Percentiles rank a stretch among this genome's conserved stretches.
Conservation (phyloP, 2,888 invertebrate species). For the Malthinus seriepunctatus region DNA sequence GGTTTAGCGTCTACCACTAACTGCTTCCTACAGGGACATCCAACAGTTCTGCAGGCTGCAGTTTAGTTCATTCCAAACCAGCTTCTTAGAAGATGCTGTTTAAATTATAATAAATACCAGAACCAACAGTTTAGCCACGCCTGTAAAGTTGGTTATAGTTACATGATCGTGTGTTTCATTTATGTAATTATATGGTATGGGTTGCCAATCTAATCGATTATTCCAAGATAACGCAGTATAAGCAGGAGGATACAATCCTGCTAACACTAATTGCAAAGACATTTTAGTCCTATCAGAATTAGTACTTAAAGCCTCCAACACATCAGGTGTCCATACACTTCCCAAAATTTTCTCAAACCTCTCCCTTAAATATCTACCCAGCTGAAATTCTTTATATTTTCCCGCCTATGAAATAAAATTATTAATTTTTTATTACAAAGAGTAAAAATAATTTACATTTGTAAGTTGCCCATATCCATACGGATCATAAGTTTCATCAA, state of each 20-base stretch:
- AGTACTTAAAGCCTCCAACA: conserved; percentile 67
- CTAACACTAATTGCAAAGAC: no score
- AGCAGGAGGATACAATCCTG: conserved; percentile 69
- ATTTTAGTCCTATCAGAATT: conserved; percentile 71
- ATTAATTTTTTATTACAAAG: conserved; percentile 4
- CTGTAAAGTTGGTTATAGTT: background rate
- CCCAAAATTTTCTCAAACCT: conserved; percentile 65
- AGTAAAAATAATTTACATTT: conserved; percentile 44
- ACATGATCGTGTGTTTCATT: background rate
- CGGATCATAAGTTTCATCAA: conserved; percentile 52
- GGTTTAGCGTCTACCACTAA: no score
- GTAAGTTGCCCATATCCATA: conserved; percentile 59
- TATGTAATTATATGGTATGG: conserved; percentile 41
- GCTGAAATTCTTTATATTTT: conserved; percentile 53
- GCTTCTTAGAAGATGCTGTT: no score
- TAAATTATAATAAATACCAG: no score
- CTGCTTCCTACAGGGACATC: no score
- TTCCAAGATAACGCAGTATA: conserved; percentile 60
- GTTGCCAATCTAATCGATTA: conserved; percentile 44
- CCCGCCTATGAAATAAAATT: conserved; percentile 40
- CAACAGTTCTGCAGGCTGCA: no score
- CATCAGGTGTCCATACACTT: conserved; percentile 58
- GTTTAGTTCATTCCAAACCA: no score
- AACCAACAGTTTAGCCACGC: no score
- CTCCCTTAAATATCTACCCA: conserved; percentile 64